Conservation (phyloP, 2,113 vertebrate genomes). For the Cinclus cinclus region DNA sequence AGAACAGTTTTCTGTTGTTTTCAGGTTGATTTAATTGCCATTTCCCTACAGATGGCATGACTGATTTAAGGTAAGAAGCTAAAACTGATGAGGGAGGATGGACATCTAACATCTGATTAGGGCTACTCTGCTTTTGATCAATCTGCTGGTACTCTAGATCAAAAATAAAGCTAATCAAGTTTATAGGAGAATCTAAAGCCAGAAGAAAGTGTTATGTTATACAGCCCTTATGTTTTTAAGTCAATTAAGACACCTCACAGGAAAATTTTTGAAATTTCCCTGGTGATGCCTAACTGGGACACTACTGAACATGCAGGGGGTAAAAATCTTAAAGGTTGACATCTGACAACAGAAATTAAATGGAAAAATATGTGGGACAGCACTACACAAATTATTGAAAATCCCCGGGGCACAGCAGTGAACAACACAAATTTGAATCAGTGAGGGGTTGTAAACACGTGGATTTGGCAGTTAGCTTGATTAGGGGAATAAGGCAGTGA, state of each 20-base stretch:
- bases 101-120: neutral
- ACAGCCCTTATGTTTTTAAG: neutral
- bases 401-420: neutral
- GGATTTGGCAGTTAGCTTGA: neutral
- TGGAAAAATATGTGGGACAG: conserved; percentile 23
- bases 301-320: neutral
- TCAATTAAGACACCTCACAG: neutral
- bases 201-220: neutral
- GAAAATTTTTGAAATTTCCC: conserved; percentile 22
- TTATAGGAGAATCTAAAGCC: neutral
- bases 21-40: neutral
- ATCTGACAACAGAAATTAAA: conserved; percentile 17
- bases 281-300: neutral
- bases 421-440: neutral
- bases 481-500: neutral
- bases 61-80: neutral
- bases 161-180: neutral
- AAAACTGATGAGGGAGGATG: neutral
- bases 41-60: neutral
- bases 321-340: neutral
- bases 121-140: neutral
- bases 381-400: neutral
- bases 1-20: neutral
- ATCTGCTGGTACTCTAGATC: neutral
- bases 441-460: neutral